Evolutionary conservation across 2,113 vertebrate species (phyloP), one percentile per base, ranked within the genome.

Genomic region (Amphilophus citrinellus): DNA sequence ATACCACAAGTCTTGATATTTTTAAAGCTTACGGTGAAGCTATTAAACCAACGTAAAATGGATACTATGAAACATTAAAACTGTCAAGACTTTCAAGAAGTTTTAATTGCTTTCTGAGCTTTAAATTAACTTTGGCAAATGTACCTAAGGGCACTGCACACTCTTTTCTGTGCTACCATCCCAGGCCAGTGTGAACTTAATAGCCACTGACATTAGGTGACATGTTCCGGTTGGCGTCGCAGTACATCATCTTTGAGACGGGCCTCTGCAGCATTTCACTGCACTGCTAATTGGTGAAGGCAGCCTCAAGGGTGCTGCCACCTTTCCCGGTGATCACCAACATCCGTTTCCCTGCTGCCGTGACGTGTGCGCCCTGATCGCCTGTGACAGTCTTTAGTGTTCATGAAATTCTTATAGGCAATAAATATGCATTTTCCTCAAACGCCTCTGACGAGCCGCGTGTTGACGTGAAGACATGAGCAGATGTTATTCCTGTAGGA

Each of bases 401-500:
- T 94, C 93, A 95, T 95, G 90, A 93, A 95, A 94, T 94, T 93
- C 89, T 94, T 93, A 93, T 93, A 89, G 87, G 89, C 59, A n/a
- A 95, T 95, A 90, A 95, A 95, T 95, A 94, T 95, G 93, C 88
- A 95, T 95, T 88, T 89, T 89, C 15, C 90, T 88, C 88, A 88
- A 90, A 90, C 18, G 90, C 80, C 85, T 88, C 60, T 78, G 92
- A 94, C 35, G 63, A 92, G 82, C 71, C 2, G 47, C 22, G 14
- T 61, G 15, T 71, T 90, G 91, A 89, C 86, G 77, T 27, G 83
- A 59, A 89, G 94, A 93, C 84, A 56, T 9, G 88, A 94, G 88
- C 94, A 95, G 95, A 94, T 95, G 94, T 94, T 94, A 92, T 94
- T 95, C 94, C 92, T 90, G 79, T n/a, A 88, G 94, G 92, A 94